These are phyloP conservation scores for Theropithecus gelada DNA, from an alignment of 2,113 vertebrate genomes.

Conservation along the genomic window DNA sequence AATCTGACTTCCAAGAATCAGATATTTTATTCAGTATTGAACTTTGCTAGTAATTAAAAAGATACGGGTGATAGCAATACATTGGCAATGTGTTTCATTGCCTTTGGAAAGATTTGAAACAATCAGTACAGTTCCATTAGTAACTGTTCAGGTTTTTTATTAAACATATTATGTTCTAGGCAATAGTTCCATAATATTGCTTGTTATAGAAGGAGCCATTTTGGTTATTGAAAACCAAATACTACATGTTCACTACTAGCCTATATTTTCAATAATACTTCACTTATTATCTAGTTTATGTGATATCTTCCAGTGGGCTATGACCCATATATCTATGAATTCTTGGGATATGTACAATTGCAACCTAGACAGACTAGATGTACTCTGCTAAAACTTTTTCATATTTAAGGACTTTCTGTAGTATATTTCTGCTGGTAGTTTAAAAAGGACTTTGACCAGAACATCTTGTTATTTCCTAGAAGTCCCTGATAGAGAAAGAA, in stretches of 20 bases:
- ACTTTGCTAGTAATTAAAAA: not conserved
- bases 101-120: not conserved
- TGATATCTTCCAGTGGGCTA: not conserved
- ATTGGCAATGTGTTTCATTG: not conserved
- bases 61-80: not conserved
- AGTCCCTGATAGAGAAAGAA: not conserved
- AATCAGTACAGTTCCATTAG: rapidly evolving
- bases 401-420: not conserved
- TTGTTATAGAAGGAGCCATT: not conserved
- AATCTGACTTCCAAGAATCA: not conserved
- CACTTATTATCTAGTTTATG: not conserved
- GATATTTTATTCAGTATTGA: not conserved
- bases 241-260: too few relatives aligned
- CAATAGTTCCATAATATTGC: not conserved
- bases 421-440: not conserved
- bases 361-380: not conserved
- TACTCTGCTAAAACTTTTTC: not conserved
- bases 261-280: not conserved
- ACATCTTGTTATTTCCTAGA: not conserved
- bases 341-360: not conserved
- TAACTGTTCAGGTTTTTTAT: not conserved
- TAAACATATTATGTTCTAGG: not conserved
- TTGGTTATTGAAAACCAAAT: not conserved
- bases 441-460: not conserved
- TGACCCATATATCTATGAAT: not conserved